Evolutionary conservation across 35 echinoderm and acorn worm species (phyloP), one percentile per base, ranked within the genome.

Genomic region (Ophioderma brevispina): DNA sequence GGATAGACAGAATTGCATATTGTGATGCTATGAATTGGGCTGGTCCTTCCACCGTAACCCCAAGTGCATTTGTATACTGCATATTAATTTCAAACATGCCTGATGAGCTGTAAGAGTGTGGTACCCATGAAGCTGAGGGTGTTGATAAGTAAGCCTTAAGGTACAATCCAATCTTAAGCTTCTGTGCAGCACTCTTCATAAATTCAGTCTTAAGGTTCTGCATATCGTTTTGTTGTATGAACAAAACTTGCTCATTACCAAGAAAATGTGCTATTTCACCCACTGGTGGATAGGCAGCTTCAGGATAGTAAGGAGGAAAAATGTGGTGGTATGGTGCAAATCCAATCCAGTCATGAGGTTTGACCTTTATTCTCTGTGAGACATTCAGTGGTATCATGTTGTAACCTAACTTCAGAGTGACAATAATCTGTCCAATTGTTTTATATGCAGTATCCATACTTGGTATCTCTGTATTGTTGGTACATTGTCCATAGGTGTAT

Each of bases 221-320:
- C 32, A 76, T 25, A 25, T 88, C 79, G 32, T 63, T 25, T 52
- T 88, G 80, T 33, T 87, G 39, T 28, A 75, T 18, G 19, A 84
- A 84, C 59, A 95, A 87, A 25, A 88, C 59, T 18, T 64, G 64
- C 55, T 56, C 15, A 0, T 32, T 64, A 28, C 38, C 31, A 10
- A 33, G 76, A 35, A 31, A 28, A 38, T 33, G 25, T 18, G 94
- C 94, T 11, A 95, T 41, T 59, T 95, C 94, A 8, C 94, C 94
- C 30, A 91, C 80, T 10, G 55, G 35, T 36, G 94, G 94, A 38
- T 95, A 95, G 13, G 94, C 94, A 56, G 89, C 94, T 40, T 95
- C 88, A 0, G 56, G 89, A 40, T 92, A 95, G 43, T 95, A 95
- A n/a, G 38, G 40, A 37, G 94, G 94, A 37, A 95, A 95, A 42